A percentile compares a stretch with the other conserved stretches of the same genome.
Conservation (phyloP, 2,113 vertebrate genomes). For the Mungos mungo region DNA sequence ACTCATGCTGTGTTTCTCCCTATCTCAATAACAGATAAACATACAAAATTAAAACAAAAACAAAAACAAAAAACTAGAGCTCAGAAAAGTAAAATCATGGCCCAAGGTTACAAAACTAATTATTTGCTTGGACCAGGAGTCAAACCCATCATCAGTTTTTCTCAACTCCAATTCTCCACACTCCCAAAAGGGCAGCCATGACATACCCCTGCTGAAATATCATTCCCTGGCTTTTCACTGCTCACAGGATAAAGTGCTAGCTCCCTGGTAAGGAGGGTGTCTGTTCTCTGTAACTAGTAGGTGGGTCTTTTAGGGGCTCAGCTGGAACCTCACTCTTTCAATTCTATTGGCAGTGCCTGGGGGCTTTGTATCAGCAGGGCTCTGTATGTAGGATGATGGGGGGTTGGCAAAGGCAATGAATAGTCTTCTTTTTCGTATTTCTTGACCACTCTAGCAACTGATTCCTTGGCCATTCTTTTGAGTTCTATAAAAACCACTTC, state of each 20-base stretch:
- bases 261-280: not conserved
- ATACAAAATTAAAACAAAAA: too few relatives aligned
- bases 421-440: not conserved
- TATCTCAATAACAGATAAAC: too few relatives aligned
- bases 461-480: not conserved
- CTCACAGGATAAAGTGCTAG: not conserved
- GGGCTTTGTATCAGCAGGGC: not conserved
- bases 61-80: not conserved
- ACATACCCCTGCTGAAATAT: not conserved
- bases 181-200: not conserved
- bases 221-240: not conserved
- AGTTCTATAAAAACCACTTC: slow-evolving; percentile 3
- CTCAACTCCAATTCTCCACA: not conserved
- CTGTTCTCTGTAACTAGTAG: not conserved
- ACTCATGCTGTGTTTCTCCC: too few relatives aligned
- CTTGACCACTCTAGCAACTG: not conserved
- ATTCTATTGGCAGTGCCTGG: not conserved
- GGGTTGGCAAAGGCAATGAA: not conserved
- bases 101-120: not conserved
- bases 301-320: not conserved
- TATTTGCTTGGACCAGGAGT: not conserved
- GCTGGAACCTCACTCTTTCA: not conserved
- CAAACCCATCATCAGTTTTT: not conserved
- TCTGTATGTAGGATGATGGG: not conserved
- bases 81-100: slow-evolving; percentile 16